A percentile compares a stretch with the other conserved stretches of the same genome.
phyloP scores from a whole-genome alignment of 2,113 vertebrate genomes.

The Melospiza georgiana region DNA sequence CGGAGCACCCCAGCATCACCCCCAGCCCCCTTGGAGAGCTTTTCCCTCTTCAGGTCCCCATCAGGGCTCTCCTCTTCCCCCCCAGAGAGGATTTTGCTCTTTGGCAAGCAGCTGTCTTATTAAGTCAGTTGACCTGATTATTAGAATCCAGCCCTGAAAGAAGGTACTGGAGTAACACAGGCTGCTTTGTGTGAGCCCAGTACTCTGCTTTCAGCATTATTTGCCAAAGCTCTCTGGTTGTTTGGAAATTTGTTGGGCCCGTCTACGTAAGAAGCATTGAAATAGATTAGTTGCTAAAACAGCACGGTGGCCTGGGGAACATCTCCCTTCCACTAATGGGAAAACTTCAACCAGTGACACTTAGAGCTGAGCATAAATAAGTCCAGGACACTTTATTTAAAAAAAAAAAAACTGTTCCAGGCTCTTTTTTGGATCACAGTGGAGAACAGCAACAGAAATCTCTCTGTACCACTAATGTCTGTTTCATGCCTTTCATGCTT shows the following conservation, averaged over 20 bases:
- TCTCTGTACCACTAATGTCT: neutral
- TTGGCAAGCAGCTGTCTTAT: neutral
- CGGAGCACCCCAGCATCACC: neutral
- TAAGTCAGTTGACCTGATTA: conserved; percentile 17
- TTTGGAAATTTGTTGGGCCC: conserved; percentile 45
- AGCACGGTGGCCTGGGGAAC: conserved; percentile 14
- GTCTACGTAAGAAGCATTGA: neutral
- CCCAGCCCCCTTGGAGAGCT: neutral
- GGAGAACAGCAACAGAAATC: neutral
- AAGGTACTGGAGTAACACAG: neutral
- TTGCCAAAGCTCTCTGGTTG: conserved; percentile 34
- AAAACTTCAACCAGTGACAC: conserved; percentile 19
- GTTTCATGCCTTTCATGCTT: conserved; percentile 1
- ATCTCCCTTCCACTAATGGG: conserved; percentile 29
- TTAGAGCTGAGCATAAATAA: neutral
- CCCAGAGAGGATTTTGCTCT: neutral
- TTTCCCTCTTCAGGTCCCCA: neutral
- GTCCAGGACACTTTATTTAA: neutral
- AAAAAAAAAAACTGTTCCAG: neutral
- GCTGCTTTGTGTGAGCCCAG: conserved; percentile 1
- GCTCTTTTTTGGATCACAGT: neutral
- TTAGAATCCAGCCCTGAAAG: neutral
- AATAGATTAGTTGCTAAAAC: conserved; percentile 42
- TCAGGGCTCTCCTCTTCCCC: neutral
- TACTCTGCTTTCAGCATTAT: conserved; percentile 10